Conservation (phyloP, 92 coral and sea anemone genomes). For the Metridium senile region DNA sequence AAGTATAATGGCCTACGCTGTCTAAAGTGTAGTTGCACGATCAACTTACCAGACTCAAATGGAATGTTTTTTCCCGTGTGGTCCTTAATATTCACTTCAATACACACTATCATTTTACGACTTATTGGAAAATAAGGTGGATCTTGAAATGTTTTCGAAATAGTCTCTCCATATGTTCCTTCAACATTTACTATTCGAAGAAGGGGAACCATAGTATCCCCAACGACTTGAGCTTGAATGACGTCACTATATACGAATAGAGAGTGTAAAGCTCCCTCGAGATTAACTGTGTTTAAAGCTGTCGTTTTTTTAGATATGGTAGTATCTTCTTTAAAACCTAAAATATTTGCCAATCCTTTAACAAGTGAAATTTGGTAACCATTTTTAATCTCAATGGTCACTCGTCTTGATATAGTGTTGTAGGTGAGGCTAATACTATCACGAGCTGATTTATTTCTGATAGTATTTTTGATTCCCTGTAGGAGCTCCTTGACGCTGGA, state of each 20-base stretch:
- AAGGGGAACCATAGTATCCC: constrained; percentile 40
- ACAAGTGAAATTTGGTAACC: constrained; percentile 13
- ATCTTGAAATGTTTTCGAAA: constrained; percentile 44
- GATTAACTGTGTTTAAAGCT: constrained; percentile 17
- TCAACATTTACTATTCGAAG: constrained; percentile 37
- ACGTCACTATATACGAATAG: constrained; percentile 29
- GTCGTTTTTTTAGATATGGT: neutral
- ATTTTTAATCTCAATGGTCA: neutral
- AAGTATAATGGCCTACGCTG: constrained; percentile 35
- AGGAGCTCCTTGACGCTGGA: constrained; percentile 14
- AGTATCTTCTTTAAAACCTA: constrained; percentile 33
- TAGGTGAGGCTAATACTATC: neutral
- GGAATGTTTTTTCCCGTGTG: constrained; percentile 32
- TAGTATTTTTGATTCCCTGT: constrained; percentile 8
- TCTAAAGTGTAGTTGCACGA: too few relatives aligned
- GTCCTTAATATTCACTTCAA: constrained; percentile 25
- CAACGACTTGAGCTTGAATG: constrained; percentile 39
- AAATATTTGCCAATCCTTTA: constrained; percentile 11
- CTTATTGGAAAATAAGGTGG: constrained; percentile 47
- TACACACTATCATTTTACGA: constrained; percentile 32
- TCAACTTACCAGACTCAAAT: constrained; percentile 44
- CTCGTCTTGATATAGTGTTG: neutral
- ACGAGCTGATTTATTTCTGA: neutral
- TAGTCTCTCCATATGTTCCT: constrained; percentile 32
- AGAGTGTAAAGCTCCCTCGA: constrained; percentile 29